A percentile compares a stretch with the other conserved stretches of the same genome.
Conservation (phyloP, 2,113 vertebrate genomes). For the Clarias macrocephalus region DNA sequence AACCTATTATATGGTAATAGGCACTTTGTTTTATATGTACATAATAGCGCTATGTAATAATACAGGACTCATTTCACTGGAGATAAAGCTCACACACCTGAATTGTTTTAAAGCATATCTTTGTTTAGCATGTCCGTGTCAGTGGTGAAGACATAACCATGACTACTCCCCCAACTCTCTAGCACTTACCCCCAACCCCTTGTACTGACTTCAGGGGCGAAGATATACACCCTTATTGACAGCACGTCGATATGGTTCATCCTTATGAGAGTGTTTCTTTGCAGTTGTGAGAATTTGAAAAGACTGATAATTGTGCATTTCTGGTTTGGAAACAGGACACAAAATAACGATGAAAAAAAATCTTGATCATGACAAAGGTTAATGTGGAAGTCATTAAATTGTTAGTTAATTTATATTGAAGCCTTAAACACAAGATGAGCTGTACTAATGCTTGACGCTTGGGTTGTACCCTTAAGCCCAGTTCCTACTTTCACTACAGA, state of each 20-base stretch:
- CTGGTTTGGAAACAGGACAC: not conserved
- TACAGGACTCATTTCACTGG: constrained; percentile 10
- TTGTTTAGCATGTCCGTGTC: not conserved
- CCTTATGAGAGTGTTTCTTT: not conserved
- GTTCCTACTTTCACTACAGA: no score
- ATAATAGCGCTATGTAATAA: constrained; percentile 21
- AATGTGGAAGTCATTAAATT: not conserved
- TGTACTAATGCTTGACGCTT: not conserved
- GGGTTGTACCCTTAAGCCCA: not conserved
- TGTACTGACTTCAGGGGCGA: no score
- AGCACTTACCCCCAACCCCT: not conserved
- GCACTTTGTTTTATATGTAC: constrained; percentile 17
- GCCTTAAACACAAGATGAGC: not conserved
- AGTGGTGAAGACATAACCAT: not conserved
- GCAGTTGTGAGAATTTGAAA: not conserved
- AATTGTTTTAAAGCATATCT: not conserved
- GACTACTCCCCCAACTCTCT: not conserved
- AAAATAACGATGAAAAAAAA: no score
- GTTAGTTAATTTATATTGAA: no score
- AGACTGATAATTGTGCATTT: not conserved
- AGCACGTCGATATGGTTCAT: not conserved
- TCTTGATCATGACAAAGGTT: not conserved
- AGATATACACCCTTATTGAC: not conserved
- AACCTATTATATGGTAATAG: constrained; percentile 28
- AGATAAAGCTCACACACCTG: not conserved